Percentiles rank a stretch among this genome's conserved stretches.
phyloP scores from a whole-genome alignment of 1,140 invertebrate species.

The Lethocerus indicus region DNA sequence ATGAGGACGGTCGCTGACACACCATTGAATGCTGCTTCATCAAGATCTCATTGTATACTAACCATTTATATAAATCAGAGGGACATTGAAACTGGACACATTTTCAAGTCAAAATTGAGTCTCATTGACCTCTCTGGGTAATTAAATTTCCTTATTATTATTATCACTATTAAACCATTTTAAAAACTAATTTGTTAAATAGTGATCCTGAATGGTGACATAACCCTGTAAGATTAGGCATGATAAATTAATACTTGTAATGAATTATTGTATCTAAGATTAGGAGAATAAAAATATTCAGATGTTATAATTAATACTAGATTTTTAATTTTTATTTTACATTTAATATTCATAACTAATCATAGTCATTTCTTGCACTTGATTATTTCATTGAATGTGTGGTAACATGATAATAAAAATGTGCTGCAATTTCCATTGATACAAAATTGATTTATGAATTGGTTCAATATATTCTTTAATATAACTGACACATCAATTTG shows the following conservation, averaged over 20 bases:
- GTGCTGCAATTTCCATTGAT: too few species aligned
- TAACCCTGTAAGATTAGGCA: not conserved
- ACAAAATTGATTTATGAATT: too few species aligned
- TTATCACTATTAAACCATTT: not conserved
- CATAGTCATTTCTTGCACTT: too few species aligned
- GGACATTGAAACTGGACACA: not conserved
- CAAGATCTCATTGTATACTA: slow-evolving; percentile 49
- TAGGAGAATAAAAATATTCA: not conserved
- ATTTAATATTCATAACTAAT: too few species aligned
- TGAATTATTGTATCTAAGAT: not conserved
- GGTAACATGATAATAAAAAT: too few species aligned
- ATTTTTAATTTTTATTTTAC: too few species aligned
- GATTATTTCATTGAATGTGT: too few species aligned
- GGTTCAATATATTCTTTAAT: too few species aligned
- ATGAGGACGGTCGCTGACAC: slow-evolving; percentile 41
- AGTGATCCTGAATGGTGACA: not conserved
- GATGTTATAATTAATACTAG: not conserved
- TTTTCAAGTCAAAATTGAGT: slow-evolving; percentile 2
- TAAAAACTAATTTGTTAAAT: slow-evolving; percentile 3
- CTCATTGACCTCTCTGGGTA: slow-evolving; percentile 8
- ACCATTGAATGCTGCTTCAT: slow-evolving; percentile 45
- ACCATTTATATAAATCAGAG: slow-evolving; percentile 32
- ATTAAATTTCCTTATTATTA: not conserved
- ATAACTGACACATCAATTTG: too few species aligned
- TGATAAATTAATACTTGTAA: not conserved